Evolutionary conservation across 2,113 vertebrate genomes (phyloP).

Genomic region (Rutilus rutilus): DNA sequence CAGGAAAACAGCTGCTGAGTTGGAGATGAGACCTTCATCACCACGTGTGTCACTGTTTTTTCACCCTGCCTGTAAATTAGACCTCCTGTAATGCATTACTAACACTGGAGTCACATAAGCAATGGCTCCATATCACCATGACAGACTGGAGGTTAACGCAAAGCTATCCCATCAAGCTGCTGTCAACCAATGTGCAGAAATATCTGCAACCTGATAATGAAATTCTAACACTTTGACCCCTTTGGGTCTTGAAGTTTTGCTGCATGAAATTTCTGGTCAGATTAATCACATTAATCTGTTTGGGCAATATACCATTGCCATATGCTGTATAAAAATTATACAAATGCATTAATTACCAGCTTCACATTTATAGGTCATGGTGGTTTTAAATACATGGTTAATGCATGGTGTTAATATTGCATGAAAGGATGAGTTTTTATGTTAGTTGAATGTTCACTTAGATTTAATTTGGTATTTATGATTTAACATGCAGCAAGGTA

Average conservation of each 20-base stretch:
- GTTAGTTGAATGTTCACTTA: background rate
- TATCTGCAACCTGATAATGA: slow-evolving; percentile 54
- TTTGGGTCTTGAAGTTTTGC: slow-evolving; percentile 20
- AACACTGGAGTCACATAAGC: slow-evolving; percentile 3
- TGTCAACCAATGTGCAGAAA: slow-evolving; percentile 46
- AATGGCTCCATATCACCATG: slow-evolving; percentile 32
- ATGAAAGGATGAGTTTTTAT: background rate
- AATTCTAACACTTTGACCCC: slow-evolving; percentile 46
- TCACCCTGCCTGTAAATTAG: background rate
- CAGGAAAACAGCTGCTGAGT: slow-evolving; percentile 41
- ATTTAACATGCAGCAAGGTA: background rate
- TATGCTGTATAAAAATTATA: background rate
- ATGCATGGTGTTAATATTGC: background rate
- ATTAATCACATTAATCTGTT: background rate
- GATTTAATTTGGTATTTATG: background rate
- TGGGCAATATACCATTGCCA: background rate
- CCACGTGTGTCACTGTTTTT: slow-evolving; percentile 12
- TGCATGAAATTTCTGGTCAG: background rate
- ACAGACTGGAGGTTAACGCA: slow-evolving; percentile 16
- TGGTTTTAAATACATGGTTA: background rate
- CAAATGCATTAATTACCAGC: background rate
- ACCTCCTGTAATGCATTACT: slow-evolving; percentile 6
- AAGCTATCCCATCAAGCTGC: slow-evolving; percentile 36
- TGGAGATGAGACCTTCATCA: slow-evolving; percentile 47
- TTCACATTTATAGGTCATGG: background rate